phyloP scores from a whole-genome alignment of 2,888 invertebrate species.

The Napeogenes sylphis region DNA sequence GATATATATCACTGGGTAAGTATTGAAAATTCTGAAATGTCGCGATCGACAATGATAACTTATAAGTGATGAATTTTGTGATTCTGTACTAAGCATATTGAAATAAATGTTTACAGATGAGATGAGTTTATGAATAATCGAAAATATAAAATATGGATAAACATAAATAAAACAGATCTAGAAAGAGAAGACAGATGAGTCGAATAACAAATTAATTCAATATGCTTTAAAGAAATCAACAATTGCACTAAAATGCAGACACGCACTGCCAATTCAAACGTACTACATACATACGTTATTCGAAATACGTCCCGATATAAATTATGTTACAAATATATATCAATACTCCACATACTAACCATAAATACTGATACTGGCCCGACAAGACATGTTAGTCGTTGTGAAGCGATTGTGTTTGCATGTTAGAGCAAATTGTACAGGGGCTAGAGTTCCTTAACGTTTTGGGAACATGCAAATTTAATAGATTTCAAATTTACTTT shows the following conservation, averaged over 20 bases:
- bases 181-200: slow-evolving; percentile 17
- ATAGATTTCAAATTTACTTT: background rate
- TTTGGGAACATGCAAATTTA: slow-evolving; percentile 16
- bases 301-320: slow-evolving; percentile 64
- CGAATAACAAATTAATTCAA: slow-evolving; percentile 61
- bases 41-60: slow-evolving; percentile 52
- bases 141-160: slow-evolving; percentile 23
- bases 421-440: slow-evolving; percentile 78
- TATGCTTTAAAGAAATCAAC: slow-evolving; percentile 68
- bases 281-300: slow-evolving; percentile 45
- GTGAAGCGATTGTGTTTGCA: slow-evolving; percentile 79
- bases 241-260: slow-evolving; percentile 79
- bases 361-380: slow-evolving; percentile 67
- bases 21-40: slow-evolving; percentile 58
- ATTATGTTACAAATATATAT: slow-evolving; percentile 72
- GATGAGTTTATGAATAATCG: slow-evolving; percentile 12
- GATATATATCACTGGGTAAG: slow-evolving; percentile 3
- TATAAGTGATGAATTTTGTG: slow-evolving; percentile 60
- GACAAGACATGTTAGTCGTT: slow-evolving; percentile 76
- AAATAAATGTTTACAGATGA: slow-evolving; percentile 52
- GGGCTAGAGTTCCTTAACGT: slow-evolving; percentile 41
- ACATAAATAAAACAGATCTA: slow-evolving; percentile 20
- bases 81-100: slow-evolving; percentile 71
- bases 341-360: slow-evolving; percentile 73
- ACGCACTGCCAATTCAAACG: slow-evolving; percentile 71